Conservation (phyloP, 2,113 vertebrate species). For the Marmota monax region DNA sequence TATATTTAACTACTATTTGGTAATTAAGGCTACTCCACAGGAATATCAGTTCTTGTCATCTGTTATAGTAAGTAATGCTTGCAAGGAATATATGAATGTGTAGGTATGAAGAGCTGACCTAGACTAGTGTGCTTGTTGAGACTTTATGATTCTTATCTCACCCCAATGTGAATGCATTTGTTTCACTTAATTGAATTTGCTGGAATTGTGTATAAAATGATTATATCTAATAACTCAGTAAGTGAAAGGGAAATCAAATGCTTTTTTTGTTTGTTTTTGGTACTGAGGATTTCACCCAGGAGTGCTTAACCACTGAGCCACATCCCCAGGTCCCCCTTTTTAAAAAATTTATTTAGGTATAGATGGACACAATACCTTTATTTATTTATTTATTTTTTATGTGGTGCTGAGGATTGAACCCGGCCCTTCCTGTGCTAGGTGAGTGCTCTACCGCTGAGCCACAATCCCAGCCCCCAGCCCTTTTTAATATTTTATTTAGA, state of each 20-base stretch:
- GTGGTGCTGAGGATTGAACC: too few relatives aligned
- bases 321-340: too few relatives aligned
- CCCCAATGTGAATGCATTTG: background rate
- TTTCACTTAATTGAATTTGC: constrained; percentile 43
- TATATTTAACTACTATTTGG: background rate
- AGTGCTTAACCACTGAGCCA: too few relatives aligned
- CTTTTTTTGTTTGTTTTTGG: too few relatives aligned
- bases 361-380: too few relatives aligned
- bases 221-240: constrained; percentile 3
- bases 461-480: too few relatives aligned
- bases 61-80: constrained; percentile 17
- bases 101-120: background rate
- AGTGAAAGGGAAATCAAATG: background rate
- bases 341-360: too few relatives aligned
- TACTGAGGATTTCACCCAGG: too few relatives aligned
- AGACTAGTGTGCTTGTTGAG: background rate
- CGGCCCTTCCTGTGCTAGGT: too few relatives aligned
- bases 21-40: background rate
- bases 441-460: too few relatives aligned
- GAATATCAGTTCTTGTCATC: background rate
- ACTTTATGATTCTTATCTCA: background rate
- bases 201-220: constrained; percentile 1
- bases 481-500: background rate
- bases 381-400: too few relatives aligned
- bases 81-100: background rate